These are phyloP conservation scores for Tetraodon nigroviridis DNA, from an alignment of 2,113 vertebrate species.

Conservation along the genomic window DNA sequence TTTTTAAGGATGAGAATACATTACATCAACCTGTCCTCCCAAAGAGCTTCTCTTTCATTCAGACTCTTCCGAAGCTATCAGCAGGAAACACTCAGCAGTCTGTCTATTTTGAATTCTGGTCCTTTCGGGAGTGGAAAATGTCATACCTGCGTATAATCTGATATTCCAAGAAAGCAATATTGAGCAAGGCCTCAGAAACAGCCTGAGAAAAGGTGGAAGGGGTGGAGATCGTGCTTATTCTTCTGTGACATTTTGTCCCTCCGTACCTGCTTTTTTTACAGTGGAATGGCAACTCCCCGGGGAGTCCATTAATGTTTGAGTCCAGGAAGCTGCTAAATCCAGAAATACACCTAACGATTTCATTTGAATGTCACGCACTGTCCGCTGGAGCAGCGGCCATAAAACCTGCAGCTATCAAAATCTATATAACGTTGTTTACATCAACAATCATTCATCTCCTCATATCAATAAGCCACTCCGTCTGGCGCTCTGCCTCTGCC, in stretches of 20 bases:
- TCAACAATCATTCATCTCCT: too few species aligned
- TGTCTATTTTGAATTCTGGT: slow-evolving; percentile 17
- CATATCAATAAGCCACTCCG: too few species aligned
- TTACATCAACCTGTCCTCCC: background rate
- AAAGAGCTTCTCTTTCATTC: slow-evolving; percentile 3
- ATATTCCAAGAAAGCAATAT: slow-evolving; percentile 42
- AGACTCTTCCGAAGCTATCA: slow-evolving; percentile 25
- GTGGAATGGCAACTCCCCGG: slow-evolving; percentile 39
- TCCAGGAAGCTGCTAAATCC: slow-evolving; percentile 45
- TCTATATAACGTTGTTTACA: too few species aligned
- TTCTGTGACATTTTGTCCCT: slow-evolving; percentile 43
- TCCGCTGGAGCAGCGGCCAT: background rate
- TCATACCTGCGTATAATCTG: slow-evolving; percentile 4
- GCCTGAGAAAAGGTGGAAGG: slow-evolving; percentile 64
- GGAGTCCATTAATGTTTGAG: slow-evolving; percentile 12
- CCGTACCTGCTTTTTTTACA: slow-evolving; percentile 45
- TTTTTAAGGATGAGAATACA: too few species aligned
- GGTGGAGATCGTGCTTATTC: slow-evolving; percentile 49
- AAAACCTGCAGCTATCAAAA: too few species aligned
- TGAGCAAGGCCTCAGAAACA: slow-evolving; percentile 31
- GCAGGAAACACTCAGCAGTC: slow-evolving; percentile 23
- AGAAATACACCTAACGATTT: slow-evolving; percentile 22
- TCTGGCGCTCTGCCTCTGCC: too few species aligned
- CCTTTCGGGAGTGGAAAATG: background rate
- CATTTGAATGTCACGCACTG: slow-evolving; percentile 6